phyloP scores from a whole-genome alignment of 2,797 vertebrate genomes.

The Hirundo rustica region DNA sequence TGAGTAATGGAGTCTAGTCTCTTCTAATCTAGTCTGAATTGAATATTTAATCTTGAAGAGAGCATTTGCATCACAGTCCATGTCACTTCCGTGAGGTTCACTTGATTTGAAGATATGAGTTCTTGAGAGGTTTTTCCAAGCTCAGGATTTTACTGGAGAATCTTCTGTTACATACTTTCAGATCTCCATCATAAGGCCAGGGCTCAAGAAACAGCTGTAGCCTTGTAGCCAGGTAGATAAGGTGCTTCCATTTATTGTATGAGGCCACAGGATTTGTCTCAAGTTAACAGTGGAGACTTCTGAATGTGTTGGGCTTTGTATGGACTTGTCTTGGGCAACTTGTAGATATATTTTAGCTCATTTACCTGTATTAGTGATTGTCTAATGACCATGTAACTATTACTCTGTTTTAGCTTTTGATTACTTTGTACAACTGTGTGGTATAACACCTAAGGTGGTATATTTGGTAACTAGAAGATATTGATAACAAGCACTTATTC shows the following conservation, averaged over 20 bases:
- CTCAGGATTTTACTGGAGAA: background rate
- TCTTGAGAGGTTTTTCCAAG: background rate
- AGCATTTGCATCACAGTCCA: background rate
- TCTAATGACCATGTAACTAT: background rate
- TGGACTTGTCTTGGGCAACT: background rate
- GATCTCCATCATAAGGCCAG: background rate
- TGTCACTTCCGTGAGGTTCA: background rate
- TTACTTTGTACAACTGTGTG: background rate
- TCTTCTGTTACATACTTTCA: background rate
- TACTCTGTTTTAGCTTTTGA: background rate
- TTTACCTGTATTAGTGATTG: background rate
- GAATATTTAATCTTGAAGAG: background rate
- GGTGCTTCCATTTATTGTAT: background rate
- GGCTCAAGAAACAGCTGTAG: background rate
- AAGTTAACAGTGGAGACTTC: background rate
- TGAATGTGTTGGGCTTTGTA: background rate
- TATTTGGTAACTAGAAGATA: background rate
- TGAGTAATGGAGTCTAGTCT: background rate
- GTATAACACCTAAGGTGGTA: background rate
- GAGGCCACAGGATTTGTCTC: background rate
- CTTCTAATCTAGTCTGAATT: background rate
- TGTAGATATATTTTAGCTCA: background rate
- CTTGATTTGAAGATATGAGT: background rate
- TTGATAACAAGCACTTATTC: background rate
- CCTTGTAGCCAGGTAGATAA: background rate